Conservation (phyloP, 2,113 vertebrate genomes). For the Pterocles burchelli region DNA sequence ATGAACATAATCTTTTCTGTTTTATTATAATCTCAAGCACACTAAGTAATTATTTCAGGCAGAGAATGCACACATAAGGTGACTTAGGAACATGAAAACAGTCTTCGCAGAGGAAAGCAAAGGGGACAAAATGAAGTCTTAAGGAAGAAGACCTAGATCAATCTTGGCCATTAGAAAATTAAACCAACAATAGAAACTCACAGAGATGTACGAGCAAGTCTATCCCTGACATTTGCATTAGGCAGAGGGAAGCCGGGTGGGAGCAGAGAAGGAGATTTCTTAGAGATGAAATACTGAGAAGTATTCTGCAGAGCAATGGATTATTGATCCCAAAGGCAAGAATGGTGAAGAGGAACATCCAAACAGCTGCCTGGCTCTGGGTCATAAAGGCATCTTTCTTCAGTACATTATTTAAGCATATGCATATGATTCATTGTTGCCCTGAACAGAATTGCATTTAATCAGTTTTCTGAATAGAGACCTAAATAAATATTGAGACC, state of each 20-base stretch:
- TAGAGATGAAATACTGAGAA: not conserved
- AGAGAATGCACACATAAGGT: not conserved
- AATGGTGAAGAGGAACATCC: not conserved
- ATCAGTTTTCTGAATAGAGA: not conserved
- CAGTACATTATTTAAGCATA: not conserved
- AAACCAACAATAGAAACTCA: not conserved
- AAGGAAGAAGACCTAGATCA: not conserved
- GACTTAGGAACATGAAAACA: not conserved
- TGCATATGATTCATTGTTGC: not conserved
- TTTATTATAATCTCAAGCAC: not conserved
- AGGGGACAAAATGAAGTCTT: not conserved
- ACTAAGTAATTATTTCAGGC: not conserved
- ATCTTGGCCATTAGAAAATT: not conserved
- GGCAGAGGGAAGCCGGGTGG: not conserved
- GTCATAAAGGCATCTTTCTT: not conserved
- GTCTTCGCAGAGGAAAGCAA: not conserved
- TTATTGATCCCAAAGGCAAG: constrained; percentile 5
- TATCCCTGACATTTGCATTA: not conserved
- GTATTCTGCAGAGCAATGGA: not conserved
- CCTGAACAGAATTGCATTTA: not conserved
- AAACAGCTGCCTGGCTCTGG: not conserved
- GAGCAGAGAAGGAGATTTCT: not conserved
- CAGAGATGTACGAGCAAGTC: not conserved
- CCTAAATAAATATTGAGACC: not conserved
- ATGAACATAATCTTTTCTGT: not conserved